Percentiles rank a stretch among this genome's conserved stretches.
Conservation (phyloP, 2,888 invertebrate species). For the Parnassius mnemosyne region DNA sequence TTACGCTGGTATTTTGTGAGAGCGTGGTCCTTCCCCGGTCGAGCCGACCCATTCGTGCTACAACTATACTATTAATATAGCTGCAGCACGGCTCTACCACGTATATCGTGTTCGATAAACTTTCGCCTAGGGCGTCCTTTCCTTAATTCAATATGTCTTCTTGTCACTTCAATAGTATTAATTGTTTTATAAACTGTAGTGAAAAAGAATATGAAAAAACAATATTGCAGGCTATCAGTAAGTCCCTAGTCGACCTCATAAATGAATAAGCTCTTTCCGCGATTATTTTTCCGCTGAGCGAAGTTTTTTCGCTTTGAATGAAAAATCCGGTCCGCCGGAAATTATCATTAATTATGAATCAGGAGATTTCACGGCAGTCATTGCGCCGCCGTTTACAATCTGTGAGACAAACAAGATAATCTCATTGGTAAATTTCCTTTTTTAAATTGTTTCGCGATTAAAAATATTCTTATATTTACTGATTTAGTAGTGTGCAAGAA, state of each 20-base stretch:
- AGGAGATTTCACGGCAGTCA: slow-evolving; percentile 50
- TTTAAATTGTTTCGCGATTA: slow-evolving; percentile 8
- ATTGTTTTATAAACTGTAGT: no score
- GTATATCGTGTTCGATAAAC: no score
- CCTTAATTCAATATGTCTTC: no score
- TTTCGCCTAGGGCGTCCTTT: no score
- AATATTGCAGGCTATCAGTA: background rate
- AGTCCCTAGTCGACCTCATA: slow-evolving; percentile 49
- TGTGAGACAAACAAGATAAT: slow-evolving; percentile 36
- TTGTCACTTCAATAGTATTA: no score
- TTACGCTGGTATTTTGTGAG: no score
- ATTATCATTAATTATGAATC: slow-evolving; percentile 79
- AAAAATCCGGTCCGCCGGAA: slow-evolving; percentile 72
- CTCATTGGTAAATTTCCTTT: slow-evolving; percentile 14
- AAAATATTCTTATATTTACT: background rate
- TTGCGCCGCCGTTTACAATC: slow-evolving; percentile 60
- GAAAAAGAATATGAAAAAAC: no score
- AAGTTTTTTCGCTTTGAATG: slow-evolving; percentile 58
- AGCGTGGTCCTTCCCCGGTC: no score
- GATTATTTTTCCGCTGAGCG: slow-evolving; percentile 65
- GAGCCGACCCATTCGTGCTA: no score
- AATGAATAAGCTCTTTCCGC: slow-evolving; percentile 61
- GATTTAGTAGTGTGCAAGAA: background rate
- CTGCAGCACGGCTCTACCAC: no score
- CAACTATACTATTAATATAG: no score